phyloP scores from a whole-genome alignment of 30 jellyfish, hydroid and myxozoan genomes.

The Aurelia aurita complex sp. Pacific region DNA sequence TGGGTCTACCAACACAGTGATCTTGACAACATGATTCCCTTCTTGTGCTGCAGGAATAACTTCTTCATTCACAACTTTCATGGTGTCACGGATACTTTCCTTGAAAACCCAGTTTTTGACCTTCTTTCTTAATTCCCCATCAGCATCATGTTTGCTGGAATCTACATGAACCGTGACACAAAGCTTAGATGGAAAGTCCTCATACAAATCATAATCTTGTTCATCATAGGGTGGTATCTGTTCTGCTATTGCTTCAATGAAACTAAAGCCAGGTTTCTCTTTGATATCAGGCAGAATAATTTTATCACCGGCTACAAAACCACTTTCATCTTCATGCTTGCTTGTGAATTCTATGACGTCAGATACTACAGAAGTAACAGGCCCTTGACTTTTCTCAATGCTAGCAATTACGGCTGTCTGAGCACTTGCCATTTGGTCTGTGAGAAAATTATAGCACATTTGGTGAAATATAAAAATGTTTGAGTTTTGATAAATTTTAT shows the following conservation, averaged over 20 bases:
- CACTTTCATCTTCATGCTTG: slow-evolving; percentile 5
- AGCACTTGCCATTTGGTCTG: no score
- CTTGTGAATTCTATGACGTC: slow-evolving; percentile 11
- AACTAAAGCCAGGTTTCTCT: slow-evolving; percentile 30
- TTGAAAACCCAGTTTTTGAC: slow-evolving; percentile 34
- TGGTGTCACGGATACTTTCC: not conserved
- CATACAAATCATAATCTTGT: slow-evolving; percentile 40
- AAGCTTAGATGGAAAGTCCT: slow-evolving; percentile 18
- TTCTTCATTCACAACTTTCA: slow-evolving; percentile 37
- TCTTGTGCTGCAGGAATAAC: not conserved
- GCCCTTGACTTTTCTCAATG: slow-evolving; percentile 47
- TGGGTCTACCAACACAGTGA: slow-evolving; percentile 5
- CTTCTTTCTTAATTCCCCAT: not conserved
- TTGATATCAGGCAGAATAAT: slow-evolving; percentile 26
- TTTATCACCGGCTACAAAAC: slow-evolving; percentile 41
- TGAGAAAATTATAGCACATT: no score
- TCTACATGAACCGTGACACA: slow-evolving; percentile 53
- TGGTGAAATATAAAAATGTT: no score
- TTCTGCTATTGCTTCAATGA: slow-evolving; percentile 41
- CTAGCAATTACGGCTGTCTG: not conserved
- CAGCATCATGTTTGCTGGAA: slow-evolving; percentile 11
- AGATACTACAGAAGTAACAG: slow-evolving; percentile 12
- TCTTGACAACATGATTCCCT: slow-evolving; percentile 34
- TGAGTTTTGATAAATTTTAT: no score
- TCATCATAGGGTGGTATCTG: slow-evolving; percentile 34